Base-by-base conservation (phyloP, 1,140 invertebrate species). In the Tigriopus japonicus region DNA sequence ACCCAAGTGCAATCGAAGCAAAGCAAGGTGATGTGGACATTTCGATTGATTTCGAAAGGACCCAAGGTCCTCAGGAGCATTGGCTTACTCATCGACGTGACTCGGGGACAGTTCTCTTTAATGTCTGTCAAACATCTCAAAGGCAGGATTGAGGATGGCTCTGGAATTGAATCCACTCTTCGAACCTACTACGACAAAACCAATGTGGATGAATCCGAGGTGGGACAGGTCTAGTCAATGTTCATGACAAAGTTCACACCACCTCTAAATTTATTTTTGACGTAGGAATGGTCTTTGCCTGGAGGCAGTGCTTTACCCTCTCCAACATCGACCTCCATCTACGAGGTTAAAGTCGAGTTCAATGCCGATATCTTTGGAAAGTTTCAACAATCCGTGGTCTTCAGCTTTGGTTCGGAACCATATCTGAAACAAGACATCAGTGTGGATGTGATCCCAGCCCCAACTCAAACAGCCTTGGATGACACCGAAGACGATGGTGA, bases 371-470 rank as follows among this genome's bases (percentile, higher is more conserved):
- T 83, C 60, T 87, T 83, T 69, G 86, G 86, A 23, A 87, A 84
- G 2, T 89, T 87, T 67, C 75, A 82, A 1, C 86, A 90, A 69
- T 79, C 82, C 1, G 71, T 89, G 6, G 78, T 86, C 0, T 86
- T 89, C 71, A 84, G 85, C 69, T 84, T 87, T 70, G 82, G 82
- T 1, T 70, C 69, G 42, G 79, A 83, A 55, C 83, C 85, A 0
- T 77, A 84, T 40, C 67, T 87, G 0, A 75, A 82, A 9, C 77
- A 81, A 65, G 80, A 61, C 12, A 68, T 89, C 13, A 85, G 83
- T 67, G 81, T 86, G 6, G 85, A 89, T 67, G 83, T 86, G 9
- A 73, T 84, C 12, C 81, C 83, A 0, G 74, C 78, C 0, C 75
- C 77, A 10, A 83, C 87, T 67, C 72, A 79, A 0, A 77, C 80